Base-by-base conservation (phyloP, 2,113 vertebrate species). In the Sisor rabdophorus region DNA sequence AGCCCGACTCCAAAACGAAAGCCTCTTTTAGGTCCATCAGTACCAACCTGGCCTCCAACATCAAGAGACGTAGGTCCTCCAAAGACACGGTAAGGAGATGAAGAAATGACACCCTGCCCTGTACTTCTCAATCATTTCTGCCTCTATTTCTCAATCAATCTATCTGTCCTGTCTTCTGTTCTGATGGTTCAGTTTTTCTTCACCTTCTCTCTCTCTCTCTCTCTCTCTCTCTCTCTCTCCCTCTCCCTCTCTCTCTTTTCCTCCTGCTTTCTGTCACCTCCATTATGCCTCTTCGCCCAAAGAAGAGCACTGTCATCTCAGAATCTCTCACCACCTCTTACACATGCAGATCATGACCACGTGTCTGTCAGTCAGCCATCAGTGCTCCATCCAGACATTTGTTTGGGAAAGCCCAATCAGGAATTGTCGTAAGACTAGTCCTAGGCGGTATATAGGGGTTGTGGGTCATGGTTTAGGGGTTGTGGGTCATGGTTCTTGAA, bases 51-150 rank as follows among this genome's bases (percentile, higher is more conserved):
- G 96, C 97, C 90, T 98, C 96, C 96, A 99, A 95, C 97, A 98
- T 99, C 97, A 99, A 99, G 96, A 98, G 96, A 95, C 96, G 97
- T 99, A 99, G 96, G 96, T 98, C 97, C 92, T 98, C 95, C 95
- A 99, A 96, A 97, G 97, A 98, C 92, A 99, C 96, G 96, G 97
- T 98, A 98, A 99, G 96, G 91, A 94, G 94, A 94, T 89, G 92
- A 91, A 94, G 92, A 94, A 94, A 92, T 89, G 88, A 91, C 92
- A 91, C 91, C 92, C 72, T 81, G 93, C 92, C 91, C 92, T 95
- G 92, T 82, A 76, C 67, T 73, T 82, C 71, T 79, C 59, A 59
- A 59, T 63, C 47, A 60, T 73, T 36, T 73, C n/a, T 44, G 54
- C 44, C 28, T 76, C 56, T 73, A 71, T 75, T 55, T 54, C 58